Base-by-base conservation (phyloP, 2,113 vertebrate genomes). In the Chaenocephalus aceratus region DNA sequence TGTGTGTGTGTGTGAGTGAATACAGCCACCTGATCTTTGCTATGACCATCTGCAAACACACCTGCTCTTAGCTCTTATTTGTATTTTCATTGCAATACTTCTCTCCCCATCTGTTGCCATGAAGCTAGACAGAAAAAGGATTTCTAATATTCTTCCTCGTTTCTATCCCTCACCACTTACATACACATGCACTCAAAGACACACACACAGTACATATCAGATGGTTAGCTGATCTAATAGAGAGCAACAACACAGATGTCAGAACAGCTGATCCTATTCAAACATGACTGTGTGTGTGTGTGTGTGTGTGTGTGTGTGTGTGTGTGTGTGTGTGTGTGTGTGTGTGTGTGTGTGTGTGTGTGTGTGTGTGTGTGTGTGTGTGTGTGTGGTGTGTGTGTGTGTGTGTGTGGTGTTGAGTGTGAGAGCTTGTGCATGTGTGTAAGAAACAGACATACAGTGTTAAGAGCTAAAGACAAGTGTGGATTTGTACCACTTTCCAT, bases 191-290 rank as follows among this genome's bases (percentile, higher is more conserved):
- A 21, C n/a, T 26, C 30, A 52, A 41, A 64, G 1, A 36, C 21
- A 21, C 21, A 21, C 34, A 36, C 34, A 36, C 57, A 76, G 78
- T 67, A 76, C 72, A 78, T 72, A 62, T 88, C 76, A 77, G 79
- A 81, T 85, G 70, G 53, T 82, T 66, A 59, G 34, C 59, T 84
- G 86, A 92, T 88, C 86, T 87, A 84, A 84, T 83, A 66, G 48
- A 51, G 72, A 83, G 75, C 75, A 82, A 78, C 79, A 86, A 73
- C 84, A 77, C 87, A 88, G 87, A 86, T 91, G 87, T 88, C 87
- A 77, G 72, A 82, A 83, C 86, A 92, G 79, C 85, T 88, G 91
- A 92, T 86, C 72, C 63, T 49, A 46, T 89, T 81, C 69, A 82
- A 82, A 83, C 51, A 41, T 5, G 26, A 73, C 77, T 13, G 26